Evolutionary conservation across 2,888 invertebrate species (phyloP), one percentile per base, ranked within the genome.

Genomic region (Salticus scenicus): DNA sequence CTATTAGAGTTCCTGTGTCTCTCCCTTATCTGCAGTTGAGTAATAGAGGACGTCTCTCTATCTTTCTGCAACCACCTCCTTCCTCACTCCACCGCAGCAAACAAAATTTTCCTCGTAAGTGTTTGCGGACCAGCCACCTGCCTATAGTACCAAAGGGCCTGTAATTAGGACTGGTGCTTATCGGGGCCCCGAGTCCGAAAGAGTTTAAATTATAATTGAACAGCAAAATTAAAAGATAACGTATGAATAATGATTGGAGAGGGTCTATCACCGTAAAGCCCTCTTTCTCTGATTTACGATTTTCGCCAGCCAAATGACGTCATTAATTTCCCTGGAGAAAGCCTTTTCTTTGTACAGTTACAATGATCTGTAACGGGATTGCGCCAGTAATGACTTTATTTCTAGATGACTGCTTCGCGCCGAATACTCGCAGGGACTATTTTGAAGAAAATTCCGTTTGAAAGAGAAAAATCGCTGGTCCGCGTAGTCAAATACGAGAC

Each of bases 141-240:
- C 57, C 57, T 57, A 24, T 24, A 57, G 57, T 24, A 57, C 57
- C 24, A 24, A n/a, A 24, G 24, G 57, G 57, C 57, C 51, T 47
- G 63, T 84, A 84, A 84, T 84, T 84, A 84, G 83, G 83, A 77
- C 67, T 30, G 51, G 66, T 73, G 76, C 77, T 84, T 84, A 84
- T 84, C 83, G 42, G n/a, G n/a, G 27, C 74, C 74, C 12, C n/a
- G 37, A 51, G 71, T 41, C 64, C 47, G 67, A 80, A 80, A 82
- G 83, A 77, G 83, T 84, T 84, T 84, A 84, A 84, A 84, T 84
- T 79, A 80, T 86, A 86, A 86, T 86, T 86, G 86, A 86, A 86
- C 80, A 76, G 80, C 86, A 76, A 80, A 86, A 86, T 86, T 86
- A 86, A 86, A 86, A 80, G 86, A 86, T 86, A 86, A 86, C 80